phyloP scores from a whole-genome alignment of 1,140 invertebrate species.

The Drosophila simulans region DNA sequence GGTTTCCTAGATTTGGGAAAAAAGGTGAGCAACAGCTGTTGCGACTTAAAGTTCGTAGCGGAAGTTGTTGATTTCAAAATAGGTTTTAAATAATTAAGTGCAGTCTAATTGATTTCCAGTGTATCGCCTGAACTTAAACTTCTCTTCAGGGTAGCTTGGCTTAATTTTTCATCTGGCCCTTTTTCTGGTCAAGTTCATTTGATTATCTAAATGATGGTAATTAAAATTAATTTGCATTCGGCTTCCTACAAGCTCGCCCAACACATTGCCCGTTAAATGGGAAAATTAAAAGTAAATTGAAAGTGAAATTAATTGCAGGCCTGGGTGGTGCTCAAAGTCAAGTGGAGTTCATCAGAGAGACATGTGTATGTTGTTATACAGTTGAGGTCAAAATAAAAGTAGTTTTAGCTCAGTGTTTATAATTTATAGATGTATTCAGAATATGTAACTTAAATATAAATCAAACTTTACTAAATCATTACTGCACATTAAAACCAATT shows the following conservation, averaged over 20 bases:
- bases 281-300: slow-evolving; percentile 79
- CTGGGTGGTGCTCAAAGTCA: slow-evolving; percentile 47
- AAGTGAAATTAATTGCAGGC: slow-evolving; percentile 83
- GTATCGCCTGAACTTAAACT: neutral
- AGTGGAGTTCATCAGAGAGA: slow-evolving; percentile 35
- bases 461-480: neutral
- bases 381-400: neutral
- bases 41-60: slow-evolving; percentile 8
- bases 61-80: slow-evolving; percentile 18
- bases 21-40: neutral
- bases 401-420: neutral
- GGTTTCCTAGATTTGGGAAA: neutral
- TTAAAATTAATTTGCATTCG: slow-evolving; percentile 81
- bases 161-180: slow-evolving; percentile 8
- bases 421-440: no score
- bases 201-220: slow-evolving; percentile 81
- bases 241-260: slow-evolving; percentile 20
- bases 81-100: slow-evolving; percentile 37
- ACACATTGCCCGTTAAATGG: slow-evolving; percentile 67
- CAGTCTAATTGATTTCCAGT: slow-evolving; percentile 38
- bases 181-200: slow-evolving; percentile 66
- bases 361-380: slow-evolving; percentile 5
- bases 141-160: neutral
- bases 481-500: no score
- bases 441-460: neutral